Conservation (phyloP, 2,888 invertebrate genomes). For the Hypena proboscidalis region DNA sequence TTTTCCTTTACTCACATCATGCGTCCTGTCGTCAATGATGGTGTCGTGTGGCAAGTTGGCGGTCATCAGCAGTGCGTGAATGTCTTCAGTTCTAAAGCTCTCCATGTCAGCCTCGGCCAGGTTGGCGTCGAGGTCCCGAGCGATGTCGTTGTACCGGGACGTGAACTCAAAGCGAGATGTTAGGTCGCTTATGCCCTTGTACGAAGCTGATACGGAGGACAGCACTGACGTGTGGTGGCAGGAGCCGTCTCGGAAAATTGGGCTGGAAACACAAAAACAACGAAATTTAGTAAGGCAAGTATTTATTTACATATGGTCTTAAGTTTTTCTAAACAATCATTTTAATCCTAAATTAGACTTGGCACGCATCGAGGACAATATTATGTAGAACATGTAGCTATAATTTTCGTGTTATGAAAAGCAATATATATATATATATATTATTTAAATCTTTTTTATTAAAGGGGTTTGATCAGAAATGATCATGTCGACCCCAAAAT, state of each 20-base stretch:
- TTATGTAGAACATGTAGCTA: too few species aligned
- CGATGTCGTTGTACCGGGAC: slow-evolving; percentile 93
- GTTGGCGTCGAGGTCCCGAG: slow-evolving; percentile 95
- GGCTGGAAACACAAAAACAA: slow-evolving; percentile 75
- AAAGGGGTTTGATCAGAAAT: too few species aligned
- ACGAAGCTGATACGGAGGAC: slow-evolving; percentile 92
- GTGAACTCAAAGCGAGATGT: slow-evolving; percentile 80
- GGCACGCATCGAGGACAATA: too few species aligned
- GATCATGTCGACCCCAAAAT: too few species aligned
- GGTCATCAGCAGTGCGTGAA: slow-evolving; percentile 91
- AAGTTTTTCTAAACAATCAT: too few species aligned
- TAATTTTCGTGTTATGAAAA: too few species aligned
- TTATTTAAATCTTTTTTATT: too few species aligned
- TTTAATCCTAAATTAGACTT: too few species aligned
- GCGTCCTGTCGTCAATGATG: slow-evolving; percentile 81
- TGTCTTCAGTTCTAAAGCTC: slow-evolving; percentile 96
- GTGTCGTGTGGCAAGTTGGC: slow-evolving; percentile 90
- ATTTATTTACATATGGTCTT: too few species aligned
- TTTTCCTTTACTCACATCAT: slow-evolving; percentile 71
- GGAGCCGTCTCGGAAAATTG: slow-evolving; percentile 91
- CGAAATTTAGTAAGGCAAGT: not conserved
- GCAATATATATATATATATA: too few species aligned
- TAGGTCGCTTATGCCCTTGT: slow-evolving; percentile 88
- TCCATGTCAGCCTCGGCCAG: slow-evolving; percentile 98
- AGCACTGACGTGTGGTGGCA: slow-evolving; percentile 93